These are phyloP conservation scores for Sinella curviseta DNA, from an alignment of 1,140 invertebrate genomes.

Conservation along the genomic window DNA sequence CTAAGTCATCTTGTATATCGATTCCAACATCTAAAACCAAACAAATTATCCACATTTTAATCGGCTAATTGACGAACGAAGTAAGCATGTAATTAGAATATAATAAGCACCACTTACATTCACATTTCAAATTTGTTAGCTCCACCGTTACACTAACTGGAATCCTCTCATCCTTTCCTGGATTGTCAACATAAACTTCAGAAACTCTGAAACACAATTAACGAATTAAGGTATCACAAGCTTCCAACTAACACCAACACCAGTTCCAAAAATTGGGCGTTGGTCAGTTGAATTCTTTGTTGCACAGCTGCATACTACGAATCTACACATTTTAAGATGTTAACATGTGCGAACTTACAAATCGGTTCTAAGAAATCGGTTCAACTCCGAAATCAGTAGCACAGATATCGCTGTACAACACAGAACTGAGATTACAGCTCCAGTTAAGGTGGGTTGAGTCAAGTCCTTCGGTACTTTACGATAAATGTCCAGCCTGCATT, in stretches of 20 bases:
- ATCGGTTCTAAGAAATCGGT: conserved; percentile 60
- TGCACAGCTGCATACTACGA: too few species aligned
- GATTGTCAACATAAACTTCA: conserved; percentile 64
- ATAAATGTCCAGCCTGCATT: conserved; percentile 64
- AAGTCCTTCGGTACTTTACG: conserved; percentile 67
- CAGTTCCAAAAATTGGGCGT: too few species aligned
- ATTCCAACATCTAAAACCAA: conserved; percentile 59
- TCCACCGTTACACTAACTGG: conserved; percentile 61
- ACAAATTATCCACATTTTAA: not conserved
- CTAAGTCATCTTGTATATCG: conserved; percentile 68
- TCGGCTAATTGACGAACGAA: not conserved
- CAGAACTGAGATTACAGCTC: conserved; percentile 63
- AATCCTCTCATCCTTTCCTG: conserved; percentile 57
- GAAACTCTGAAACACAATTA: conserved; percentile 57
- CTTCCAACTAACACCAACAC: too few species aligned
- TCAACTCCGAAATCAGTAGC: conserved; percentile 62
- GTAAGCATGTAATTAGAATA: not conserved
- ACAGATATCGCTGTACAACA: conserved; percentile 62
- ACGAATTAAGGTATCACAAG: not conserved
- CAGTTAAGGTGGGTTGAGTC: conserved; percentile 64
- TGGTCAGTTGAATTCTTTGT: too few species aligned
- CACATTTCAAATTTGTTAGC: conserved; percentile 58
- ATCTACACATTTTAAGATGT: not conserved
- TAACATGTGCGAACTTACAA: conserved; percentile 57
- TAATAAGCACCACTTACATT: conserved; percentile 55